Conservation (phyloP, 1,140 invertebrate genomes). For the Hyposmocoma kahamanoa region DNA sequence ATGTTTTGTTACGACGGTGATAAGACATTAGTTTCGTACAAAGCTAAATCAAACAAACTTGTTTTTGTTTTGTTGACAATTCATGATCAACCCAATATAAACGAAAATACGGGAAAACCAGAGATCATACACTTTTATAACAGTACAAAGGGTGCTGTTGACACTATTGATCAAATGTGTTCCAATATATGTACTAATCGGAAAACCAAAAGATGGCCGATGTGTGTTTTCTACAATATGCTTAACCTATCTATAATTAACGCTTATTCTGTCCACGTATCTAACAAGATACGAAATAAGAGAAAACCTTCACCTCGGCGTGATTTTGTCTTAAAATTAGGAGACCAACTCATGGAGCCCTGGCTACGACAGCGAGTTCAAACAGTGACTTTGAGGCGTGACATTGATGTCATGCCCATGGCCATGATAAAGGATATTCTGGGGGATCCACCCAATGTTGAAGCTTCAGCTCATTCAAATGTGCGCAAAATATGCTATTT, state of each 20-base stretch:
- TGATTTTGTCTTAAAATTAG: too few relatives aligned
- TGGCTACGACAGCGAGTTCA: too few relatives aligned
- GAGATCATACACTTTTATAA: constrained; percentile 60
- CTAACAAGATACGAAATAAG: too few relatives aligned
- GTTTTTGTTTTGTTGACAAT: constrained; percentile 44
- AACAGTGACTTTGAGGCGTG: too few relatives aligned
- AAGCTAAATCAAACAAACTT: constrained; percentile 38
- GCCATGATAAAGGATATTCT: too few relatives aligned
- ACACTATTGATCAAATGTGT: constrained; percentile 55
- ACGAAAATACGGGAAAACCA: constrained; percentile 34
- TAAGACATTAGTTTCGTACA: constrained; percentile 39
- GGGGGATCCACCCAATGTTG: too few relatives aligned
- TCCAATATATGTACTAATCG: constrained; percentile 29
- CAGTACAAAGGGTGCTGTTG: constrained; percentile 58
- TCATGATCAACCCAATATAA: constrained; percentile 15
- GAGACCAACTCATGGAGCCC: too few relatives aligned
- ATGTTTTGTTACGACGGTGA: constrained; percentile 32
- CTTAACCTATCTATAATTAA: constrained; percentile 22
- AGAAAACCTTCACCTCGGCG: too few relatives aligned
- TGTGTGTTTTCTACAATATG: constrained; percentile 19
- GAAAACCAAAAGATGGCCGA: constrained; percentile 45
- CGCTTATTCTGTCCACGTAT: too few relatives aligned
- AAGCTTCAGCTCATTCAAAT: too few relatives aligned
- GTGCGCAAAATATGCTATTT: too few relatives aligned
- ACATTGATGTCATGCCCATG: too few relatives aligned